Evolutionary conservation across 2,113 vertebrate species (phyloP), one percentile per base, ranked within the genome.

Genomic region (Nipponia nippon): DNA sequence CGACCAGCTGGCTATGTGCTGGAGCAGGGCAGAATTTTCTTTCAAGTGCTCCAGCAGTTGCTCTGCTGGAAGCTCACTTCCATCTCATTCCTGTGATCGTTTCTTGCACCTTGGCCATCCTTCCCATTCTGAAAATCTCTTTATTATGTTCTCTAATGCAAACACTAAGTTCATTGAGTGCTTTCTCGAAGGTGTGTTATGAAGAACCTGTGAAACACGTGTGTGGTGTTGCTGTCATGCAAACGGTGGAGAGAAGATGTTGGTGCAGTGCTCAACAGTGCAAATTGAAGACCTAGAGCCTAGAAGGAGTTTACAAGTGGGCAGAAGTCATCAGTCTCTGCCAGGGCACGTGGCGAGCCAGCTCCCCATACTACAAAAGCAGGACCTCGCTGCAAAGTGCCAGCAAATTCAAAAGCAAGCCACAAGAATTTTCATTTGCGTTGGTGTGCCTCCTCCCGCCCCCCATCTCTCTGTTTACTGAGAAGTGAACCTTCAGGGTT

Each of bases 341-440:
- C 67, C 38, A 95, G 77, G n/a, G 67, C 72, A 89, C 1, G 0
- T 76, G 89, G 30, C 0, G 0, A 82, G 56, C 73, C 56, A 42
- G 73, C 53, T 95, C 73, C 70, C 56, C 27, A 1, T 38, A 6
- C 70, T 95, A 19, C 73, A 61, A 40, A 91, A 88, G 87, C 36
- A 85, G 82, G 66, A 88, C 70, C 66, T 84, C 81, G 27, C 52
- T 85, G 58, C 38, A 40, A 91, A 83, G 49, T 55, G 79, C 87
- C 90, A 92, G 75, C 58, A 88, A 80, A 92, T 86, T 83, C 17
- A 18, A 90, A 94, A 73, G 87, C 75, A 86, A 96, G 78, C 96
- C 93, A 73, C 96, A 97, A 92, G 71, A 97, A 96, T 96, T 94
- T 93, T 94, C 78, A 62, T 92, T 85, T 96, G 92, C 2, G 9